phyloP scores from a whole-genome alignment of 2,888 invertebrate species.

The Spodoptera picta region DNA sequence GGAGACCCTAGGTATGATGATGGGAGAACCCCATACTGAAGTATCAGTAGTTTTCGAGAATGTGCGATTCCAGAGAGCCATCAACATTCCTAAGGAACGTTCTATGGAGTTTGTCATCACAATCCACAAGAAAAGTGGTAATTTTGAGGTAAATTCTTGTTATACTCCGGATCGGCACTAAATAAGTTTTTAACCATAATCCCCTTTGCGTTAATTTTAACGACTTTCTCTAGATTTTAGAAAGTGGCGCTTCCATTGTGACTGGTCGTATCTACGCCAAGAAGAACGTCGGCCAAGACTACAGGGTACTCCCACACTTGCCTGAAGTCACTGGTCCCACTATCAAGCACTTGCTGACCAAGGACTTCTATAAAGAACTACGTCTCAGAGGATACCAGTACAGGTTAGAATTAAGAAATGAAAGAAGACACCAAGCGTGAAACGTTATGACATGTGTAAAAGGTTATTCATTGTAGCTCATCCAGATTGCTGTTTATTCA shows the following conservation, averaged over 20 bases:
- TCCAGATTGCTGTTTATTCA: too few relatives aligned
- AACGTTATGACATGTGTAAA: neutral
- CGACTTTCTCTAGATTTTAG: constrained; percentile 86
- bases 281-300: constrained; percentile 87
- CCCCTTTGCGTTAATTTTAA: neutral
- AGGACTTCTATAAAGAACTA: constrained; percentile 92
- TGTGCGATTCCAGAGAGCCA: constrained; percentile 94
- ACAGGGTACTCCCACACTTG: constrained; percentile 81
- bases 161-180: too few relatives aligned
- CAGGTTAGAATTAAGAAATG: constrained; percentile 66
- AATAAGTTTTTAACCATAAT: too few relatives aligned
- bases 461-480: neutral
- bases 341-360: constrained; percentile 86
- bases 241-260: constrained; percentile 91
- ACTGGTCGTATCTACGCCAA: constrained; percentile 91
- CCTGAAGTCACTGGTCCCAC: constrained; percentile 77
- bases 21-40: constrained; percentile 91
- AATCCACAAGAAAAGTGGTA: constrained; percentile 91
- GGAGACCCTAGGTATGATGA: constrained; percentile 93
- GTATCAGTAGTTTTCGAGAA: constrained; percentile 95
- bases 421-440: too few relatives aligned
- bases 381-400: constrained; percentile 92
- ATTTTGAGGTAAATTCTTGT: constrained; percentile 87
- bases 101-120: constrained; percentile 90
- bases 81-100: constrained; percentile 92